These are phyloP conservation scores for Drosophila formosana DNA, from an alignment of 2,888 invertebrate genomes.

Conservation along the genomic window DNA sequence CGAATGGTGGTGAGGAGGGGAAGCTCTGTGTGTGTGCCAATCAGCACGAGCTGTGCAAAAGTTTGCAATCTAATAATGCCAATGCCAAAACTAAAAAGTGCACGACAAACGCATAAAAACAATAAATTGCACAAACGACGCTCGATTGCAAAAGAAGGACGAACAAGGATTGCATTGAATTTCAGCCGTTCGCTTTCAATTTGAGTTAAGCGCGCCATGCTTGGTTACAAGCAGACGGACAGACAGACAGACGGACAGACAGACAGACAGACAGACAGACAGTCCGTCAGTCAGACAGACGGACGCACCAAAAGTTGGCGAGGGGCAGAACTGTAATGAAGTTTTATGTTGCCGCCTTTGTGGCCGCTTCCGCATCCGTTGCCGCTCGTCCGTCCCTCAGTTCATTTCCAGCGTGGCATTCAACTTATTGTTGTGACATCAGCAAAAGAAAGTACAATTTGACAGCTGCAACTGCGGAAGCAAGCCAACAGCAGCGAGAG, in stretches of 20 bases:
- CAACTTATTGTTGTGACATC: constrained; percentile 49
- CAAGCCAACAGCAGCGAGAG: constrained; percentile 11
- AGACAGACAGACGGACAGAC: constrained; percentile 8
- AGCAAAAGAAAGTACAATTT: constrained; percentile 66
- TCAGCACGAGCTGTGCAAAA: constrained; percentile 67
- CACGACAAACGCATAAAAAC: constrained; percentile 80
- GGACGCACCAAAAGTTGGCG: not conserved
- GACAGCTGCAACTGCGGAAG: constrained; percentile 70
- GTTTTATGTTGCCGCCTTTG: constrained; percentile 63
- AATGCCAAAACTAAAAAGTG: constrained; percentile 75
- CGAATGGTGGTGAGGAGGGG: not conserved
- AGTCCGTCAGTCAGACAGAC: constrained; percentile 18
- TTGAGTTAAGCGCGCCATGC: constrained; percentile 70
- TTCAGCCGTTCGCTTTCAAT: constrained; percentile 61
- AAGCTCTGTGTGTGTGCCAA: constrained; percentile 57
- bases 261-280: constrained; percentile 12
- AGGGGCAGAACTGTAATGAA: constrained; percentile 56
- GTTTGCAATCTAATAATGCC: constrained; percentile 79
- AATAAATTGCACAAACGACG: constrained; percentile 75
- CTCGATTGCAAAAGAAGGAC: constrained; percentile 26
- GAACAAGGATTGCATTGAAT: constrained; percentile 52
- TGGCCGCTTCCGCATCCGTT: constrained; percentile 52
- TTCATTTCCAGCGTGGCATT: not conserved
- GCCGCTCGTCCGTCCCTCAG: not conserved
- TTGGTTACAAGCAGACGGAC: constrained; percentile 51